Evolutionary conservation across 1,140 invertebrate species (phyloP), one percentile per base, ranked within the genome.

Genomic region (Drosophila funebris): DNA sequence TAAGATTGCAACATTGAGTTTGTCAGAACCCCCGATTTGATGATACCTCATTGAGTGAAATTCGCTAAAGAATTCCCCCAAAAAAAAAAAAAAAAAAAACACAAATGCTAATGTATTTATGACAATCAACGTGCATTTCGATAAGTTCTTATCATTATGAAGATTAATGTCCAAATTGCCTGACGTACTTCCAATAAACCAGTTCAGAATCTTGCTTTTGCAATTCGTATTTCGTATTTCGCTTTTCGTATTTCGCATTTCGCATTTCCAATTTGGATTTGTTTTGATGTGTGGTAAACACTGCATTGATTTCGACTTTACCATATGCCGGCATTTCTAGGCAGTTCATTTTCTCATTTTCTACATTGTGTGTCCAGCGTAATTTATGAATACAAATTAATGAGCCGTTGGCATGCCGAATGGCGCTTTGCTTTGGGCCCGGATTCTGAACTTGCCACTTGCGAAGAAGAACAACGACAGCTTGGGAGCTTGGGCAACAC

Each of bases 381-480:
- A 77, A 87, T 87, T 87, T 87, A 88, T 87, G 82, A 82, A 78
- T 78, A 70, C 66, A 64, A 87, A 88, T 87, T 87, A 87, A 87
- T 87, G 82, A 82, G 80, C 78, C 74, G 64, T 69, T 88, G 62
- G 82, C 82, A 88, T 87, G 82, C 83, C 77, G 82, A 75, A 78
- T 52, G 63, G 66, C 78, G 70, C 78, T 85, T 81, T 74, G 46
- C 20, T 43, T 27, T 4, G 31, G 37, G 67, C 36, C 72, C 72
- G 62, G 54, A 52, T 11, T 41, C 11, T n/a, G 70, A 60, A 69
- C 50, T 58, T 43, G 61, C 37, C 68, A 67, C 58, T 29, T 54
- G 29, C 6, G 14, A 53, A 46, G 53, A 31, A 39, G 54, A 11
- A 24, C 27, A 18, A 22, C 18, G 22, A 27, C 46, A 46, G 46